Base-by-base conservation (phyloP, 2,797 vertebrate genomes). In the Ataeniobius toweri region DNA sequence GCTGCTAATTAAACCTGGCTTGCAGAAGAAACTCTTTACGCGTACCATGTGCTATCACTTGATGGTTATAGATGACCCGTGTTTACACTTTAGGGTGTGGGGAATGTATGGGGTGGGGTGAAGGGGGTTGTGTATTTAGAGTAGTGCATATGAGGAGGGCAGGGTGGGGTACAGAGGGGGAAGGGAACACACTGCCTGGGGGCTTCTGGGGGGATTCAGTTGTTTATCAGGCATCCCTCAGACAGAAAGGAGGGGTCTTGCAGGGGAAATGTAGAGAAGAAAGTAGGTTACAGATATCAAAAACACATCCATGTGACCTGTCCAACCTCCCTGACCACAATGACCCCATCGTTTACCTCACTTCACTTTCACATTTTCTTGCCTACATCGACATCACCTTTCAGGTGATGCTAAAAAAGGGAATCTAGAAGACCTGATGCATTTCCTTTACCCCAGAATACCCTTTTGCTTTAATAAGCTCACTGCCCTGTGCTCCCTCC, bases 241-340 rank as follows among this genome's bases (percentile, higher is more conserved):
- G 94, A 91, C 89, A 90, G 87, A 86, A 87, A 83, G 65, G 80
- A 72, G 88, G 79, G 20, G 58, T 61, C 4, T 16, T 28, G 3
- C 44, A 39, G 75, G 72, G 58, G 68, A n/a, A 6, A 16, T 55
- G 70, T 69, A 59, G 73, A 81, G 78, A 80, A 84, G 90, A 93
- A 94, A 94, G 92, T 94, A 92, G 94, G 94, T 93, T 94, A 91
- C 86, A 82, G 88, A 91, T 92, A 86, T 84, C 69, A 89, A 91
- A 90, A 93, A 91, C 89, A 89, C 76, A 78, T 82, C 73, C 73
- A 69, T 84, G 74, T 89, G 88, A 90, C 89, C 92, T 85, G 85
- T 39, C 26, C 1, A 41, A 75, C 75, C 82, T 46, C 74, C 63
- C 72, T 72, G 81, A 83, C 84, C 77, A 58, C 28, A 72, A 80